Percentiles rank a stretch among this genome's conserved stretches.
These are phyloP conservation scores for Semnornis frantzii DNA, from an alignment of 2,113 vertebrate genomes.

Conservation along the genomic window DNA sequence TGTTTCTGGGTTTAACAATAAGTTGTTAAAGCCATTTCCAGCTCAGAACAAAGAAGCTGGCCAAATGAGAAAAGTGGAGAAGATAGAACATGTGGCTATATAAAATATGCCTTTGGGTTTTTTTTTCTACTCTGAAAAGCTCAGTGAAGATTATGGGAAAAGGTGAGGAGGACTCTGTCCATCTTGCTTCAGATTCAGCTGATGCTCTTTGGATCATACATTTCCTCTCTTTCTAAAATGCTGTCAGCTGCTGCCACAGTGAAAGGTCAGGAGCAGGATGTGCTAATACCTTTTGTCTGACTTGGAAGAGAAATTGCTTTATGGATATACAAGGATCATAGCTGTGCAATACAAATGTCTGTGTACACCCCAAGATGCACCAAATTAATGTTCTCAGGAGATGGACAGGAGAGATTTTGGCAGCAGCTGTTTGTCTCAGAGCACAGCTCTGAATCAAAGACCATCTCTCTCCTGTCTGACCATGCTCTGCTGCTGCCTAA, in stretches of 20 bases:
- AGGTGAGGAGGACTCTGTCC: neutral
- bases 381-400: neutral
- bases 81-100: conserved; percentile 11
- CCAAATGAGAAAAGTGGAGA: conserved; percentile 10
- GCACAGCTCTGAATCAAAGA: neutral
- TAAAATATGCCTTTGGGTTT: neutral
- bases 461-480: neutral
- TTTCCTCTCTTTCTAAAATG: conserved; percentile 2
- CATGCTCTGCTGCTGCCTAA: neutral
- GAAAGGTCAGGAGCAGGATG: neutral
- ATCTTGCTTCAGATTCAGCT: conserved; percentile 34
- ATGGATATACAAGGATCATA: neutral
- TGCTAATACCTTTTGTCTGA: neutral
- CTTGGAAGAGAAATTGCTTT: neutral
- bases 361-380: neutral
- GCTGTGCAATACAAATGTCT: neutral
- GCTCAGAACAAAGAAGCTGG: neutral
- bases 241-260: neutral
- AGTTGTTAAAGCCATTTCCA: neutral
- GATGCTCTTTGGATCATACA: neutral
- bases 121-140: neutral
- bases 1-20: neutral
- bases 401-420: neutral
- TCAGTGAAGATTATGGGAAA: neutral
- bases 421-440: neutral